A percentile compares a stretch with the other conserved stretches of the same genome.
Evolutionary conservation across 2,797 vertebrate genomes (phyloP).

Genomic region (Poeciliopsis paucimaculata): DNA sequence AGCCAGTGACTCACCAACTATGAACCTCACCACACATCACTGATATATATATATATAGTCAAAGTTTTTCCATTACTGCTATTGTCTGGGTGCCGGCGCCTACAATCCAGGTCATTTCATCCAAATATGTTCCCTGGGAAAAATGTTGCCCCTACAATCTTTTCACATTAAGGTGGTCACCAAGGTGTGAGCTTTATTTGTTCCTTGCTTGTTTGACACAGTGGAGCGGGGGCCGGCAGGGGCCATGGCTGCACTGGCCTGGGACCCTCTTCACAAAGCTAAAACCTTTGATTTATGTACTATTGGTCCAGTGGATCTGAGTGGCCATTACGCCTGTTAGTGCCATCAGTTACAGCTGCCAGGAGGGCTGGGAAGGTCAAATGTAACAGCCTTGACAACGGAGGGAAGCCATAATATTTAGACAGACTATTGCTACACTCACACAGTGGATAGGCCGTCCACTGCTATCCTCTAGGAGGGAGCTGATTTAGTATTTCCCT

Average conservation of each 20-base stretch:
- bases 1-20: no score
- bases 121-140: background rate
- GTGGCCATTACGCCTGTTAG: slow-evolving; percentile 43
- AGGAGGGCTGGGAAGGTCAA: slow-evolving; percentile 42
- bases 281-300: slow-evolving; percentile 50
- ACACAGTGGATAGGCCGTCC: background rate
- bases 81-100: background rate
- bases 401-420: slow-evolving; percentile 42
- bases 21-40: no score
- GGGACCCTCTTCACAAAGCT: slow-evolving; percentile 27
- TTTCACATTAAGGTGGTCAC: background rate
- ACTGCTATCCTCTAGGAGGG: background rate
- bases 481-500: slow-evolving; percentile 22
- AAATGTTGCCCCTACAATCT: background rate
- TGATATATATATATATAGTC: background rate
- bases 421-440: slow-evolving; percentile 7
- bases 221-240: background rate
- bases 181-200: background rate
- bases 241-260: background rate
- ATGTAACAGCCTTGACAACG: slow-evolving; percentile 43
- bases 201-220: slow-evolving; percentile 3
- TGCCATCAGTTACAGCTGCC: slow-evolving; percentile 55
- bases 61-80: background rate
- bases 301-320: slow-evolving; percentile 50
- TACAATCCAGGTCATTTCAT: background rate